phyloP scores from a whole-genome alignment of 2,113 vertebrate species.

The Acrocephalus arundinaceus region DNA sequence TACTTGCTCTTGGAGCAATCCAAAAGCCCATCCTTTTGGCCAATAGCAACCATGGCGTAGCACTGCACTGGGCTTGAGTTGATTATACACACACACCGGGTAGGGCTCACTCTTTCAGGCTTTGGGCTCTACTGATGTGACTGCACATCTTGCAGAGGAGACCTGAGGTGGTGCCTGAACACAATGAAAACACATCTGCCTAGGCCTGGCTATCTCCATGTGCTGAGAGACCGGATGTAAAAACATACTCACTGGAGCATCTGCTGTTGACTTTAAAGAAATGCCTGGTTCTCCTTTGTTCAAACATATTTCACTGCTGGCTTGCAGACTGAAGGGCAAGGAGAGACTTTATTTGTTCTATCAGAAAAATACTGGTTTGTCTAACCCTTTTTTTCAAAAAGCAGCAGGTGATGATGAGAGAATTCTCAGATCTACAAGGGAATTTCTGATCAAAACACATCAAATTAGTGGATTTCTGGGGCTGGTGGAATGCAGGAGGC shows the following conservation, averaged over 20 bases:
- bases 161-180: background rate
- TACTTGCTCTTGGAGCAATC: background rate
- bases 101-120: background rate
- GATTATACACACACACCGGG: background rate
- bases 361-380: background rate
- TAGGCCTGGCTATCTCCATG: background rate
- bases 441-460: background rate
- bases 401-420: background rate
- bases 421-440: background rate
- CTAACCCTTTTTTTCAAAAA: background rate
- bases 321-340: background rate
- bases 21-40: background rate
- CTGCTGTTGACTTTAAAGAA: background rate
- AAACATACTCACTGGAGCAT: background rate
- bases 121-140: background rate
- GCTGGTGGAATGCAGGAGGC: background rate
- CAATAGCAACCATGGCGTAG: rapidly evolving
- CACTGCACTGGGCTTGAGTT: background rate
- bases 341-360: background rate
- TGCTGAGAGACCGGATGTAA: background rate
- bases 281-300: background rate
- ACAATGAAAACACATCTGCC: background rate
- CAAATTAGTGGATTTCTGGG: rapidly evolving
- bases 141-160: background rate
- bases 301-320: background rate